phyloP scores from a whole-genome alignment of 1,140 invertebrate genomes.

The Chionoecetes opilio region DNA sequence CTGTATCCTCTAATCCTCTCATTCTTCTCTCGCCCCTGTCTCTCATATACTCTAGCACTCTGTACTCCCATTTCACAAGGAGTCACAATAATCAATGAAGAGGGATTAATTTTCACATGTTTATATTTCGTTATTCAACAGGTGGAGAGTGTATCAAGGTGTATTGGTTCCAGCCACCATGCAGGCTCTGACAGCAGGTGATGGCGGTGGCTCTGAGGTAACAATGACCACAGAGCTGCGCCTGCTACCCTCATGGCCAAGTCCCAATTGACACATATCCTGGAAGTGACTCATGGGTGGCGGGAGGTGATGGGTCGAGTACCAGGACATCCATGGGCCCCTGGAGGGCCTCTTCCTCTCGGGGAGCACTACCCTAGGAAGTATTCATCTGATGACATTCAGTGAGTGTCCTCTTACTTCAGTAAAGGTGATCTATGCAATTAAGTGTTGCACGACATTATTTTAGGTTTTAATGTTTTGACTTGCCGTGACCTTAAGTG shows the following conservation, averaged over 20 bases:
- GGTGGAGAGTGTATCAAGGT: neutral
- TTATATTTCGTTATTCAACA: too few species aligned
- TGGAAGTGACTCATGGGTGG: conserved; percentile 74
- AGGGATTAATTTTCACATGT: neutral
- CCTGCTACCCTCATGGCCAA: conserved; percentile 46
- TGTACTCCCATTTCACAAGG: too few species aligned
- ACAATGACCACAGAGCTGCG: conserved; percentile 22
- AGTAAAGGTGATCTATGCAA: neutral
- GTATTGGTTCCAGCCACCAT: neutral
- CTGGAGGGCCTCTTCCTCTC: conserved; percentile 56
- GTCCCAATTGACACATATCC: conserved; percentile 69
- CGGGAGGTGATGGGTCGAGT: conserved; percentile 74
- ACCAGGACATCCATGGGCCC: conserved; percentile 64
- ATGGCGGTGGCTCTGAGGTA: neutral
- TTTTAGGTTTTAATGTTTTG: neutral
- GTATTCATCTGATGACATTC: conserved; percentile 74
- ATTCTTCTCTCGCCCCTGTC: too few species aligned
- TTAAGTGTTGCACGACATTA: neutral
- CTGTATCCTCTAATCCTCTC: too few species aligned
- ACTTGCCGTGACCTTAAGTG: too few species aligned
- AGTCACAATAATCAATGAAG: too few species aligned
- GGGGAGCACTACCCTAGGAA: conserved; percentile 67
- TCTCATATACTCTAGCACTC: too few species aligned
- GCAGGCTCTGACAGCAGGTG: conserved; percentile 28
- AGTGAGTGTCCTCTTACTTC: conserved; percentile 22